Evolutionary conservation across 2,113 vertebrate species (phyloP), one percentile per base, ranked within the genome.

Genomic region (Daubentonia madagascariensis): DNA sequence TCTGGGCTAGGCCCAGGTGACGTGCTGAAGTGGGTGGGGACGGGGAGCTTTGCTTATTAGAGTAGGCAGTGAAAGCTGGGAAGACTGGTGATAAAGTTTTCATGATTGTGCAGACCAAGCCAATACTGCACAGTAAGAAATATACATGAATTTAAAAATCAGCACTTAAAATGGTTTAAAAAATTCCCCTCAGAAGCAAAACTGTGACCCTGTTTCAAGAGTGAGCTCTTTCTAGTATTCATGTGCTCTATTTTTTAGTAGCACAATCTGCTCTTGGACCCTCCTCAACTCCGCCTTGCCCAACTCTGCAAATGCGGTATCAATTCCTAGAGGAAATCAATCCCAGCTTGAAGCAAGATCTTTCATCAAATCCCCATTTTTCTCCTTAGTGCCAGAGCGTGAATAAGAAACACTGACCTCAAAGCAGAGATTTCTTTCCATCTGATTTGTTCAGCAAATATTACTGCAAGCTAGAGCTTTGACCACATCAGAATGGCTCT

Each of bases 291-390:
- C 61, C 25, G 65, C 32, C 85, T 76, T 89, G 84, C 43, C 70
- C 32, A 43, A 11, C n/a, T 72, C 94, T 97, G 50, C 57, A 97
- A 95, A 80, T 12, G 57, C 76, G 22, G 76, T 37, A 88, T 88
- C 37, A 61, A 83, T 96, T 81, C 61, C 75, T 40, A 22, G 75
- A 91, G 37, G 83, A 94, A 96, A 87, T 88, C 68, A 90, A 85
- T 93, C 68, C 37, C 48, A 68, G 16, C 85, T 78, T 67, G 32
- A 97, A 94, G 52, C 4, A 45, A 96, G 80, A 75, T 43, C 63
- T 83, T 76, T 67, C 52, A 91, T 79, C 52, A 91, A 72, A n/a
- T 87, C 30, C 18, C 16, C 63, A 89, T 67, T 86, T 72, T 92
- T 40, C 84, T 57, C 37, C 90, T 89, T 18, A 25, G 8, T 52